Percentiles rank a stretch among this genome's conserved stretches.
phyloP scores from a whole-genome alignment of 1,140 invertebrate genomes.

The Acromyrmex charruanus region DNA sequence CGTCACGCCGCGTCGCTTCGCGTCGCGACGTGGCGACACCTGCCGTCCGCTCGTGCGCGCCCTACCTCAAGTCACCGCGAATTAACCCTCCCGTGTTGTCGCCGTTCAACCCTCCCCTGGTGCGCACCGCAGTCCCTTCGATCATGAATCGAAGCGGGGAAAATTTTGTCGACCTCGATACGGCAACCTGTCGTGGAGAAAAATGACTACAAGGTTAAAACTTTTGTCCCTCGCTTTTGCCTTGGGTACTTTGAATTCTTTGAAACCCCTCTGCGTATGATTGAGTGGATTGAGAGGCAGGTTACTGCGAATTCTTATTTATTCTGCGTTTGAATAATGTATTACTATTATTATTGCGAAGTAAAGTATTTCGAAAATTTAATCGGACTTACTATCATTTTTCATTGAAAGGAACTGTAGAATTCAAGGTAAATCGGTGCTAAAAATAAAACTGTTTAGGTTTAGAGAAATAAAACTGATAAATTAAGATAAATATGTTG shows the following conservation, averaged over 20 bases:
- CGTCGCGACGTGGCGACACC: slow-evolving; percentile 79
- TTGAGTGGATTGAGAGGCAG: not conserved
- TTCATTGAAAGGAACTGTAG: too few relatives aligned
- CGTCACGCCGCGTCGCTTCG: slow-evolving; percentile 6
- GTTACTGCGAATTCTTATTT: not conserved
- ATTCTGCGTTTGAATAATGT: not conserved
- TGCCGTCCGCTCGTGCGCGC: slow-evolving; percentile 73
- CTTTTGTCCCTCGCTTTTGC: not conserved
- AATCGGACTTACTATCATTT: too few relatives aligned
- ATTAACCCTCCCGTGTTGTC: slow-evolving; percentile 69
- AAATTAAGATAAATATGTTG: too few relatives aligned
- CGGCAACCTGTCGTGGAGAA: not conserved
- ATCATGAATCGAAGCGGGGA: not conserved
- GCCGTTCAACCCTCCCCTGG: slow-evolving; percentile 58
- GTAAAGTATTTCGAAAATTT: too few relatives aligned
- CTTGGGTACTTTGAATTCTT: too few relatives aligned
- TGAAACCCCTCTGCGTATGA: not conserved
- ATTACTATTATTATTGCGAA: not conserved
- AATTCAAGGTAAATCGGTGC: too few relatives aligned
- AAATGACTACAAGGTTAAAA: slow-evolving; percentile 17
- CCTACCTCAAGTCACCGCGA: slow-evolving; percentile 74
- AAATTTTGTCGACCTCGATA: not conserved
- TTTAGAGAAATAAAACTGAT: too few relatives aligned
- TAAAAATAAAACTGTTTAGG: too few relatives aligned
- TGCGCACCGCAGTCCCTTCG: not conserved